Evolutionary conservation across 2,797 vertebrate genomes (phyloP).

Genomic region (Poecilia velifera): DNA sequence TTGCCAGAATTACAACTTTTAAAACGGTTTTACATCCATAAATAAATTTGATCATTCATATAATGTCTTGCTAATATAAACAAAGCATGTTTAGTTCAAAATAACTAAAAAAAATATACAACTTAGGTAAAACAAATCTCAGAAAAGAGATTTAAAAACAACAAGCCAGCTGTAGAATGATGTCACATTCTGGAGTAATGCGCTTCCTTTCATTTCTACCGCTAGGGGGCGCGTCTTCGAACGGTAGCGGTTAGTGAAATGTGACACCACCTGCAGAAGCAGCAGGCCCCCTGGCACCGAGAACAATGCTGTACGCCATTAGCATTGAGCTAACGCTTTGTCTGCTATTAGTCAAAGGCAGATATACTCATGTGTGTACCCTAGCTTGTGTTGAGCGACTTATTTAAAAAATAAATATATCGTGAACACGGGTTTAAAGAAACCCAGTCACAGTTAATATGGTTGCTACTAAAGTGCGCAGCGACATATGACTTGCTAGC

Average conservation of each 20-base stretch:
- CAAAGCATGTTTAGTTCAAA: neutral
- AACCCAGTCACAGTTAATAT: fast-evolving
- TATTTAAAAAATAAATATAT: neutral
- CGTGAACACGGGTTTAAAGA: fast-evolving
- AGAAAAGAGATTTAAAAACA: neutral
- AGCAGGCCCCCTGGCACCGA: constrained; percentile 55
- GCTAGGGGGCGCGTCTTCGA: constrained; percentile 58
- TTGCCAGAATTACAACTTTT: neutral
- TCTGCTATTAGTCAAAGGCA: fast-evolving
- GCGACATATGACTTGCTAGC: constrained; percentile 34
- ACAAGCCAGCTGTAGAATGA: constrained; percentile 52
- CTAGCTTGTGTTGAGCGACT: fast-evolving
- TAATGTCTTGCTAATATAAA: neutral
- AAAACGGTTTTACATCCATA: neutral
- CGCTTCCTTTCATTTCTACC: constrained; percentile 38
- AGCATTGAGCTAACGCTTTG: constrained; percentile 36
- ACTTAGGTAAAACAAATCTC: neutral
- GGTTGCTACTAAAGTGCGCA: constrained; percentile 5
- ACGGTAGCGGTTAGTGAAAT: constrained; percentile 51
- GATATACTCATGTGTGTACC: fast-evolving
- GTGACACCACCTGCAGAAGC: constrained; percentile 56
- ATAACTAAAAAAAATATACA: neutral
- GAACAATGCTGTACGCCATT: constrained; percentile 73
- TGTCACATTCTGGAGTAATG: constrained; percentile 16
- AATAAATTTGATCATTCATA: neutral